Base-by-base conservation (phyloP, 2,888 invertebrate species). In the Pseudolycoriella hygida region DNA sequence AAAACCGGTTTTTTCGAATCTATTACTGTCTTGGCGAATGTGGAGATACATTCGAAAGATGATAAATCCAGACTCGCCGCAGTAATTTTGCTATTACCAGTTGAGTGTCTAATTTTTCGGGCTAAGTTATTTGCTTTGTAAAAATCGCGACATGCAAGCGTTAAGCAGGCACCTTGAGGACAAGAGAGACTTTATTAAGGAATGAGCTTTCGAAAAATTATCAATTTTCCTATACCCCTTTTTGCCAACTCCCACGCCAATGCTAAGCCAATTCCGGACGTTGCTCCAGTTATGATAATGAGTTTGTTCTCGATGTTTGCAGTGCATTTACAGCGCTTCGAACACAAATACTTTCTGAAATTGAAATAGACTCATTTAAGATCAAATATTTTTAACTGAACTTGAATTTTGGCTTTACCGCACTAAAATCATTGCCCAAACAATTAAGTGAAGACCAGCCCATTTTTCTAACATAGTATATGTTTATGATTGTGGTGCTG, bases 231-330 rank as follows among this genome's bases (percentile, higher is more conserved):
- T 8, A 8, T 25, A 66, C 67, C 68, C 60, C 66, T 59, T 50
- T 61, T 57, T 4, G 70, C 72, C 45, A 76, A 57, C 51, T 71
- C 69, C 37, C 65, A 52, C 2, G 71, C 69, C 38, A 72, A 60
- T 44, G 69, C 70, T 56, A 67, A 67, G n/a, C 75, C 75, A 51
- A 76, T 69, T 3, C 74, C 76, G 46, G 68, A 66, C 57, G 67
- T 73, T n/a, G 67, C 71, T 25, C 74, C 74, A 12, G 74, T 74
- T 44, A 75, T 62, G 37, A 75, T 62, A n/a, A 72, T 60, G 19
- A 70, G 67, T 52, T 67, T 59, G 18, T 19, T 19, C 2, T 64
- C 67, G 51, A 49, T 17, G n/a, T 50, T 44, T 19, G 48, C 47
- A 8, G 42, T 46, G 46, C 54, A 55, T 17, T 48, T 48, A 49